A percentile compares a stretch with the other conserved stretches of the same genome.
These are phyloP conservation scores for Origma solitaria DNA, from an alignment of 2,113 vertebrate species.

Conservation along the genomic window DNA sequence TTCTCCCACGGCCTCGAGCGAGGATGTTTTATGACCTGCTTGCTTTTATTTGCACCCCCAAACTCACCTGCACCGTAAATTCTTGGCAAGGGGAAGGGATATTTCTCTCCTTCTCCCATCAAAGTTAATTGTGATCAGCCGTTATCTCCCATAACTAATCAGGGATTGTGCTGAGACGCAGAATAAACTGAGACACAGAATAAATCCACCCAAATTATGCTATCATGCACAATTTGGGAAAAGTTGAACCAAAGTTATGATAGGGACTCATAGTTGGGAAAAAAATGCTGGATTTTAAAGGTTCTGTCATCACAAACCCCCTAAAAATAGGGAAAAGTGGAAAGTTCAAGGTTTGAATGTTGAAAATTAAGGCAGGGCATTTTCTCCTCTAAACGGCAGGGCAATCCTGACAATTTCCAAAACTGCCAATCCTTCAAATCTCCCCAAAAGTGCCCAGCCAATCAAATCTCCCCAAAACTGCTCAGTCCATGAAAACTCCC, in stretches of 20 bases:
- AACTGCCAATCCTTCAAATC: too few relatives aligned
- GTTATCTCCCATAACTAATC: slow-evolving; percentile 68
- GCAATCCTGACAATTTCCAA: too few relatives aligned
- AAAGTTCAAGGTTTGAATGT: not conserved
- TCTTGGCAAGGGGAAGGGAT: not conserved
- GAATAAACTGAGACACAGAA: slow-evolving; percentile 55
- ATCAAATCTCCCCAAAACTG: too few relatives aligned
- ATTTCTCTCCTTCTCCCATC: slow-evolving; percentile 20
- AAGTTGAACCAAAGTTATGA: slow-evolving; percentile 55
- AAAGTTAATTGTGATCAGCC: slow-evolving; percentile 60
- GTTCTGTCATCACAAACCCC: not conserved
- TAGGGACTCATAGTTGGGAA: slow-evolving; percentile 39
- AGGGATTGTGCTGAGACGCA: slow-evolving; percentile 33
- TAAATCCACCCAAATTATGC: slow-evolving; percentile 63
- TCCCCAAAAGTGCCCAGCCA: too few relatives aligned
- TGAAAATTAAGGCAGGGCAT: not conserved
- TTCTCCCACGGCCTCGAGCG: not conserved
- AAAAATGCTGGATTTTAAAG: not conserved
- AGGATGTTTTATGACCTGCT: slow-evolving; percentile 10
- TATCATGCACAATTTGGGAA: slow-evolving; percentile 53
- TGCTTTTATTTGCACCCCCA: slow-evolving; percentile 56
- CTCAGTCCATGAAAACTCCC: too few relatives aligned
- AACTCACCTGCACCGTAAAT: slow-evolving; percentile 52
- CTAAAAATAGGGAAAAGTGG: rapidly evolving
- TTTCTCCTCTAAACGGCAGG: not conserved